Evolutionary conservation across 2,113 vertebrate species (phyloP), one percentile per base, ranked within the genome.

Genomic region (Cichladusa arquata): DNA sequence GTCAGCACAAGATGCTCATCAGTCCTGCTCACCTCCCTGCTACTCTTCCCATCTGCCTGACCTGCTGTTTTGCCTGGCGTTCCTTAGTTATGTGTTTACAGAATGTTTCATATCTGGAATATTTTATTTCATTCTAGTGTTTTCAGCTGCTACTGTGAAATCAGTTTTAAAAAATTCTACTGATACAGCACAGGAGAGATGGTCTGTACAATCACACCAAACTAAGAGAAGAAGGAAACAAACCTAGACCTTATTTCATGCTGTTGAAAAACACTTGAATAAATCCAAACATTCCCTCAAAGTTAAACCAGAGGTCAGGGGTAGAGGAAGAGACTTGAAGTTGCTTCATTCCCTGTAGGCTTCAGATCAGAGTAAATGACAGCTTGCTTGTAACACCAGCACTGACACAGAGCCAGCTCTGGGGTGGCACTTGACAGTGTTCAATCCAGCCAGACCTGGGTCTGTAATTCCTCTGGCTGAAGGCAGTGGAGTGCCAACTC

Each of bases 201-300:
- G 50, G 29, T 73, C 38, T 83, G 45, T 72, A 17, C 42, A 77
- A 45, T 69, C 66, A 28, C 3, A 66, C 10, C 29, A 65, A 20
- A n/a, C 3, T 61, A 53, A 86, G 38, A 87, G 65, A 78, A 81
- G 47, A 67, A 60, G 28, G 28, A 94, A 90, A 67, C 20, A 88
- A 78, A 66, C 25, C 26, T 76, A 19, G 1, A 47, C 66, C 62
- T 80, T 73, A 26, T 70, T 92, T 51, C 40, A 26, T 11, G 47
- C 79, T 86, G 50, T 60, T 56, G 58, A 88, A 86, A 94, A 94
- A 66, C 56, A 34, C 42, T 83, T 56, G 47, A 92, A 77, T 66
- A 62, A 78, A 91, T 54, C 65, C 87, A 92, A 87, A 90, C 47
- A 77, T 94, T 85, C 71, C 82, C 66, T 88, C 76, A 33, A 81